phyloP scores from a whole-genome alignment of 1,140 invertebrate genomes.

The Piezodorus guildinii region DNA sequence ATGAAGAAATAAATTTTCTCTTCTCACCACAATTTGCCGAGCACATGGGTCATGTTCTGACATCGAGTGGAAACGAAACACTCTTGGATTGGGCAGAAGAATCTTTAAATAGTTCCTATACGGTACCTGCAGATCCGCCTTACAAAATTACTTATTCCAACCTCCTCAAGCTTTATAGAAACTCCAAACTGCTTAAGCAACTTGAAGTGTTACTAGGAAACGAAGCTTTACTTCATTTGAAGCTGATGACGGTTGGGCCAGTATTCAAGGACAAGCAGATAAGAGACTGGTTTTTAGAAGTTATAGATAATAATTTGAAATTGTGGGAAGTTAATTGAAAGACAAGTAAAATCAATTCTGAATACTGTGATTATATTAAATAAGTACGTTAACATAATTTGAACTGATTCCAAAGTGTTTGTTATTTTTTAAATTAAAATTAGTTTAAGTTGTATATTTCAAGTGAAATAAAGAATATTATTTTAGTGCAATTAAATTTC shows the following conservation, averaged over 20 bases:
- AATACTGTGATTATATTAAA: conserved; percentile 10
- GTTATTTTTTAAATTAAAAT: background rate
- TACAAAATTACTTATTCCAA: conserved; percentile 70
- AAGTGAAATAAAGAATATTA: background rate
- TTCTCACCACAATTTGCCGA: conserved; percentile 57
- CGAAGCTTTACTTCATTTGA: conserved; percentile 67
- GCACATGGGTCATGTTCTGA: conserved; percentile 50
- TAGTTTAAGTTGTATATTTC: background rate
- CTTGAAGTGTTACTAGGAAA: conserved; percentile 63
- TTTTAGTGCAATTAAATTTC: too few species aligned
- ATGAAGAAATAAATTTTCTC: conserved; percentile 51
- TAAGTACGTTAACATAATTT: background rate
- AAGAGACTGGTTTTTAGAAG: conserved; percentile 69
- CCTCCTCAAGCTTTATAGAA: conserved; percentile 65
- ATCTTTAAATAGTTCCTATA: conserved; percentile 41
- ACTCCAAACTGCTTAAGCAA: conserved; percentile 52
- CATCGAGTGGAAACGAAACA: conserved; percentile 65
- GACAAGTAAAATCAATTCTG: background rate
- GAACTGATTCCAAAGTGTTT: conserved; percentile 5
- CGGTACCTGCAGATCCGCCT: conserved; percentile 36
- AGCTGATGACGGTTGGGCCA: conserved; percentile 60
- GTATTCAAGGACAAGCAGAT: conserved; percentile 59
- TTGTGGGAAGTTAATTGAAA: conserved; percentile 65
- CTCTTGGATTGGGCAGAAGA: conserved; percentile 62
- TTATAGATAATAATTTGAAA: conserved; percentile 76